Evolutionary conservation across 2,113 vertebrate genomes (phyloP), one percentile per base, ranked within the genome.

Genomic region (Heterotilapia buettikoferi): DNA sequence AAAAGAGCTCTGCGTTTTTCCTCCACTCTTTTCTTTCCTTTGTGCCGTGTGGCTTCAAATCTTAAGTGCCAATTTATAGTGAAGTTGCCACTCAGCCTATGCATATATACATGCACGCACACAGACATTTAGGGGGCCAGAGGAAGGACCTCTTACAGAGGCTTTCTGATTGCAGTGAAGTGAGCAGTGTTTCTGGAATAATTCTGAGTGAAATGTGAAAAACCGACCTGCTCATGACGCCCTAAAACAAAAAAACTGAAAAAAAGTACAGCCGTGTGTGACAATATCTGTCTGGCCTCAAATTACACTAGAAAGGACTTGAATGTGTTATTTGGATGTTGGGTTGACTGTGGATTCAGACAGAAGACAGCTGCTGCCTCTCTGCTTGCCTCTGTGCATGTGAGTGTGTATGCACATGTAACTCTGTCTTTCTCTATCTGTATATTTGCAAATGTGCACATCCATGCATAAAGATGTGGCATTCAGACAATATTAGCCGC

Each of bases 391-490:
- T 53, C 80, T 45, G 6, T 82, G 47, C 33, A 14, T 38, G 13
- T 71, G 12, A 26, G 5, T 53, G 36, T 54, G 56, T 43, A 18
- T 12, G 6, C 18, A 7, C 12, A 66, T 40, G 59, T 52, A 76
- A 61, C 47, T 61, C 31, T 43, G 76, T 29, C 36, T 40, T 12
- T 33, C 24, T 54, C 29, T 43, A 7, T 86, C 29, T 45, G 40
- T 83, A n/a, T 66, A 86, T 85, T 52, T 73, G 57, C 61, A 59
- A 81, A 80, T 83, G 16, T 68, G 43, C 19, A 6, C 82, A 80
- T 85, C 86, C 90, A 86, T 89, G 85, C 88, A 91, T 90, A 87
- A 91, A 86, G 86, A 93, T 89, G 87, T 87, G 89, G 90, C 92
- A 93, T 88, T 90, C 82, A 93, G 73, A 91, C 59, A 86, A 66